Base-by-base conservation (phyloP, 2,797 vertebrate genomes). In the Acipenser transmontanus region DNA sequence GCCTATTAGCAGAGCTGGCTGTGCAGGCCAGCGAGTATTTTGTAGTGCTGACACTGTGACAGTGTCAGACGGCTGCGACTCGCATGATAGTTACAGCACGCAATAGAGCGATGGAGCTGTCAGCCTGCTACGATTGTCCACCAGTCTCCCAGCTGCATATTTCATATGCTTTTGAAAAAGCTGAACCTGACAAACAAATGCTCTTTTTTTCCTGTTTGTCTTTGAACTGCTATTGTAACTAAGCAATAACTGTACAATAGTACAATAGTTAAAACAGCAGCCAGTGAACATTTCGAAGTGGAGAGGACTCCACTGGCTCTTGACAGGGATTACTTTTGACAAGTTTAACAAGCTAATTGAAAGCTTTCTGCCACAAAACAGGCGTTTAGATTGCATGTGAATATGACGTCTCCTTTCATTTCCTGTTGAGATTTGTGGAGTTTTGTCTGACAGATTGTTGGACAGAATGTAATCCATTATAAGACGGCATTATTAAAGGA, bases 41-140 rank as follows among this genome's bases (percentile, higher is more conserved):
- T 83, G 82, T 85, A 79, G 73, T 75, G 81, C 85, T 86, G 85
- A 89, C 86, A 89, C 74, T 64, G 82, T 84, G 82, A 87, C 85
- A 83, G 84, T 86, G 83, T 85, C 82, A 77, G 77, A 76, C 74
- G 67, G 81, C 80, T 78, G 77, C 67, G 64, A 78, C 83, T 74
- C 80, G 74, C 49, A 78, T 76, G 83, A 82, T 67, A 75, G 76
- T 61, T 8, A 12, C 60, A 47, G 60, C 60, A 2, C 6, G 60
- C 54, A 57, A 13, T 57, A 13, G 11, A 7, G 11, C 2, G 54
- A 57, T 57, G 62, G 51, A 49, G 49, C 67, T 68, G 61, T 68
- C 67, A 59, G 49, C 67, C 10, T 8, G 61, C 17, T 20, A 52
- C 57, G 61, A 14, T 68, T 47, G 51, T 9, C 34, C 50, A 13